Evolutionary conservation across 2,113 vertebrate genomes (phyloP), one percentile per base, ranked within the genome.

Genomic region (Vulpes ferrilata): DNA sequence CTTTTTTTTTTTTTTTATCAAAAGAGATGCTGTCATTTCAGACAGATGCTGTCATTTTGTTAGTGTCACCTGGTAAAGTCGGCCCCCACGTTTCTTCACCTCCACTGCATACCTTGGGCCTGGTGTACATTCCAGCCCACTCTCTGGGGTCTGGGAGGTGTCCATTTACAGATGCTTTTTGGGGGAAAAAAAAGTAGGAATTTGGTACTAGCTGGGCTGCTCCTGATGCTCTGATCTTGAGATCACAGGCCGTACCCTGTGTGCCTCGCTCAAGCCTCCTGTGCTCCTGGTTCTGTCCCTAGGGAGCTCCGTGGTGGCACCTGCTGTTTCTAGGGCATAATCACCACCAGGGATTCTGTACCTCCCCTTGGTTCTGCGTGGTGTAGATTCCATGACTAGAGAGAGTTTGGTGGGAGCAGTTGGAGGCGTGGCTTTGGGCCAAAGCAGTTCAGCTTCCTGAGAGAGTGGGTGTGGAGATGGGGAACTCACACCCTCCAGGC

Each of bases 51-150:
- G 43, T 43, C 43, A 43, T 43, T 43, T 43, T 43, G 43, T 43
- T 43, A 43, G 43, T 27, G 23, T 69, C 79, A 30, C 11, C n/a
- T 76, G 13, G 15, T 15, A 64, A 6, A 2, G 9, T 7, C 5
- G 43, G 19, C 2, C 7, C n/a, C 60, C 32, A 15, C 9, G 69
- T 71, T 53, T n/a, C 0, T 11, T 62, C 9, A 53, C 19, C 35
- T 16, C 0, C 3, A 5, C 27, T 6, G 5, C 15, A 1, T 1
- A 23, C 15, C n/a, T 1, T 19, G 7, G 12, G 9, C 32, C 59
- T 4, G 12, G 1, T 11, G 0, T 3, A 5, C 51, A 3, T 43
- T 38, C 27, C 30, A n/a, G 62, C 13, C 74, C 22, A 5, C 17
- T 11, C 20, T 19, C 78, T 57, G 11, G n/a, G 9, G 10, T 65